These are phyloP conservation scores for Adelges cooleyi DNA, from an alignment of 1,140 invertebrate species.

Conservation along the genomic window DNA sequence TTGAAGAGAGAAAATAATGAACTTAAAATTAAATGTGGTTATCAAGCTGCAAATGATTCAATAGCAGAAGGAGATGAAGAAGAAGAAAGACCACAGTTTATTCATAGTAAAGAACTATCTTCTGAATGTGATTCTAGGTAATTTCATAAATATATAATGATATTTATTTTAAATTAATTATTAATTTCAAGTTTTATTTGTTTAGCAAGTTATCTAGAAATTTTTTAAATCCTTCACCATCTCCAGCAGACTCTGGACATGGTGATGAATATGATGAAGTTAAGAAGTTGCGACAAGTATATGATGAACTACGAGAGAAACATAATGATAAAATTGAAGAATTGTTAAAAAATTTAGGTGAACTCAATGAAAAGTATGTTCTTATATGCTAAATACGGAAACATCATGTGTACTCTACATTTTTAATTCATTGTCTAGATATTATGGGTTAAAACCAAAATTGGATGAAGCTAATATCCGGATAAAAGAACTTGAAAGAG, in stretches of 20 bases:
- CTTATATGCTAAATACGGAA: too few relatives aligned
- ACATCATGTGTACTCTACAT: too few relatives aligned
- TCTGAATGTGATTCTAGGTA: slow-evolving; percentile 13
- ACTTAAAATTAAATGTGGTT: slow-evolving; percentile 56
- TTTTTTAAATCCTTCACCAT: slow-evolving; percentile 37
- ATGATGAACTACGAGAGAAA: slow-evolving; percentile 55
- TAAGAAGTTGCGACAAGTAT: slow-evolving; percentile 40
- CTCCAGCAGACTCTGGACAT: slow-evolving; percentile 71
- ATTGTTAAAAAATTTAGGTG: slow-evolving; percentile 61
- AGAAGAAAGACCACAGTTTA: neutral
- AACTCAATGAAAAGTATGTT: slow-evolving; percentile 52
- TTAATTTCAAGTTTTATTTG: neutral
- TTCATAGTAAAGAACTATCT: neutral
- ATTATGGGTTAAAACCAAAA: slow-evolving; percentile 38
- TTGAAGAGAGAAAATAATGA: slow-evolving; percentile 73
- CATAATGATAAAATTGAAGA: slow-evolving; percentile 69
- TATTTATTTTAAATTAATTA: too few relatives aligned
- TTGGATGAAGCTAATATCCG: slow-evolving; percentile 37
- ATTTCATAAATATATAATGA: neutral
- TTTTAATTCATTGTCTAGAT: slow-evolving; percentile 33
- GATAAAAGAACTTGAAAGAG: slow-evolving; percentile 35
- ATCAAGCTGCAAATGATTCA: slow-evolving; percentile 10
- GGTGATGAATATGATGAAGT: slow-evolving; percentile 58
- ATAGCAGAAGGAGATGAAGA: slow-evolving; percentile 23
- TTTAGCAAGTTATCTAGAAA: slow-evolving; percentile 7